A percentile compares a stretch with the other conserved stretches of the same genome.
These are phyloP conservation scores for Phengaris arion DNA, from an alignment of 2,888 invertebrate species.

Conservation along the genomic window DNA sequence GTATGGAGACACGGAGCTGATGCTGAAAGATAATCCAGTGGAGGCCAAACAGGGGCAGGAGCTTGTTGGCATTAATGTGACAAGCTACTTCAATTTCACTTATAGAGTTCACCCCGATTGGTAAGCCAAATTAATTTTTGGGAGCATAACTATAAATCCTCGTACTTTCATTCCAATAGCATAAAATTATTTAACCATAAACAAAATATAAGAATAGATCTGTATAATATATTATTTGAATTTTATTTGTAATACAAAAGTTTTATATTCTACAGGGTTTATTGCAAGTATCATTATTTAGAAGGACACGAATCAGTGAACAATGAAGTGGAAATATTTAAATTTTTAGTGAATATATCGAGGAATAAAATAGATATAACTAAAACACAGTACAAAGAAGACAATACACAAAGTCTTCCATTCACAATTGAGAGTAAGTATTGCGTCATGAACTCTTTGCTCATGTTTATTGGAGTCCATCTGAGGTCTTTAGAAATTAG, in stretches of 20 bases:
- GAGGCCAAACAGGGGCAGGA: conserved; percentile 83
- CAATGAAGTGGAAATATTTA: conserved; percentile 86
- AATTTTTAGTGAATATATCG: conserved; percentile 85
- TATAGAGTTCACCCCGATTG: conserved; percentile 93
- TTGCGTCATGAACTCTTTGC: background rate
- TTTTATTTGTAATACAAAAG: background rate
- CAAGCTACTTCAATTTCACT: conserved; percentile 85
- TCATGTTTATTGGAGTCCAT: background rate
- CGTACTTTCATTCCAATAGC: too few relatives aligned
- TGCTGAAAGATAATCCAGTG: conserved; percentile 88
- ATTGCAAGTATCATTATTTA: conserved; percentile 91
- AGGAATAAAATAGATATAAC: conserved; percentile 67
- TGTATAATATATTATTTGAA: background rate
- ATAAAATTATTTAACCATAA: background rate
- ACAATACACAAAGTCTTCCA: conserved; percentile 42
- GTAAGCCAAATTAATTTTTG: conserved; percentile 61
- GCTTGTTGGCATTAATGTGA: conserved; percentile 84
- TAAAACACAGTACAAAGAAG: conserved; percentile 62
- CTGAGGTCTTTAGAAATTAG: background rate
- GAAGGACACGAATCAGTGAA: conserved; percentile 86
- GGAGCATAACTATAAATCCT: too few relatives aligned
- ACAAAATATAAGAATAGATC: background rate
- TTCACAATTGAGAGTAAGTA: conserved; percentile 60
- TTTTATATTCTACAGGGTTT: conserved; percentile 80
- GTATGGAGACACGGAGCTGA: conserved; percentile 87